Base-by-base conservation (phyloP, 2,113 vertebrate species). In the Sylvilagus bachmani region DNA sequence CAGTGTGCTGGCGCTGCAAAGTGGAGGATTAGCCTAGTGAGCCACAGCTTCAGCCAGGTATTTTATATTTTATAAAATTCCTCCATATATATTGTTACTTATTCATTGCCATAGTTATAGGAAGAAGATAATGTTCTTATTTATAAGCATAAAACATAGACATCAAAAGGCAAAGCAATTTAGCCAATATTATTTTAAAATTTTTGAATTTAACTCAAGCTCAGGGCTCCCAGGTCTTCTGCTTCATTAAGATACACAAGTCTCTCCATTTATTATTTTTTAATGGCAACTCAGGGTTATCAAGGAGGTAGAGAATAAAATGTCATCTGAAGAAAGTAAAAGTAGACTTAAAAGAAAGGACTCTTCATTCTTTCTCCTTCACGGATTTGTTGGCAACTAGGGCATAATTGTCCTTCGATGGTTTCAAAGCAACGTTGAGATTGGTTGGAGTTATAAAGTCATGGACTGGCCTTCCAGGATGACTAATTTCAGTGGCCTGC, bases 81-180 rank as follows among this genome's bases (percentile, higher is more conserved):
- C 89, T 92, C 86, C 11, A 75, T 25, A 10, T 55, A 33, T 6
- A 74, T 19, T 81, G 24, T 90, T 9, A 86, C 29, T 89, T 81
- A 92, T 62, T 73, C 58, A 16, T 89, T 12, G 33, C 9, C 13
- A 61, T 53, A 33, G 36, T 64, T 29, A 80, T 44, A 70, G 80
- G 49, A 89, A 80, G 58, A 3, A 64, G 79, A 89, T 67, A 27
- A 79, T 36, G 14, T 29, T 90, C 70, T 93, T 71, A 61, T 92
- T 92, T 69, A 85, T 53, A 73, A 71, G 53, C 33, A 71, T 10
- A 8, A 79, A 83, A 78, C 44, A 53, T 58, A 66, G 55, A n/a
- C 29, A 78, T 55, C 78, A 77, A 91, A 55, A 75, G 36, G 31
- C 66, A 78, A 66, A 80, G 58, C 36, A 84, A 24, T 84, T 79